phyloP scores from a whole-genome alignment of 2,797 vertebrate species.

The Macroramphosus scolopax region DNA sequence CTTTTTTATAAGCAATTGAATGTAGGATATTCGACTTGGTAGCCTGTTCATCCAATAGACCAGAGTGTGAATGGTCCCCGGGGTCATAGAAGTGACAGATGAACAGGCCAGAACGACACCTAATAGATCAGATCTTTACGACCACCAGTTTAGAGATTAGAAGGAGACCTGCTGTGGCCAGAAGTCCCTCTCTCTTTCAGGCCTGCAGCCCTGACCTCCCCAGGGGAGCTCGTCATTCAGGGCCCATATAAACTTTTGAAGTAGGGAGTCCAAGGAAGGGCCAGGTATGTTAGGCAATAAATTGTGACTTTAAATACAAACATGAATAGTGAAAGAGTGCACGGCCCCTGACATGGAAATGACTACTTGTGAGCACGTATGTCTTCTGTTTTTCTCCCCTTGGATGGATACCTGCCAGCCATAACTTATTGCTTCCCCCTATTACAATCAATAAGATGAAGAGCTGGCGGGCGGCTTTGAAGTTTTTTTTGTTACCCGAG shows the following conservation, averaged over 20 bases:
- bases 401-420: constrained; percentile 61
- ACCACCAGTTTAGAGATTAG: constrained; percentile 65
- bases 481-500: constrained; percentile 34
- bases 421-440: constrained; percentile 58
- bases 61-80: constrained; percentile 43
- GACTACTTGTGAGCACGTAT: constrained; percentile 52
- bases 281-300: constrained; percentile 72
- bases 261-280: constrained; percentile 58
- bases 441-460: constrained; percentile 38
- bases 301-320: constrained; percentile 71
- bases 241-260: constrained; percentile 75
- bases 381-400: constrained; percentile 62
- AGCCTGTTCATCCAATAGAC: too few species aligned
- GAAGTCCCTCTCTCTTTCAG: constrained; percentile 49
- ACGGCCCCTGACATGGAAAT: constrained; percentile 61
- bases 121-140: constrained; percentile 71
- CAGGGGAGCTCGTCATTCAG: constrained; percentile 52
- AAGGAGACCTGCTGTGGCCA: constrained; percentile 54
- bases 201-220: constrained; percentile 55
- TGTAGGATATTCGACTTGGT: too few species aligned
- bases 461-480: constrained; percentile 57
- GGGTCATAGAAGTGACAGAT: constrained; percentile 56
- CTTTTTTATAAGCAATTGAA: too few species aligned
- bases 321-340: constrained; percentile 67
- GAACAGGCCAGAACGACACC: constrained; percentile 56